Conservation (phyloP, 2,797 vertebrate species). For the Mormyrus hasselquistii region DNA sequence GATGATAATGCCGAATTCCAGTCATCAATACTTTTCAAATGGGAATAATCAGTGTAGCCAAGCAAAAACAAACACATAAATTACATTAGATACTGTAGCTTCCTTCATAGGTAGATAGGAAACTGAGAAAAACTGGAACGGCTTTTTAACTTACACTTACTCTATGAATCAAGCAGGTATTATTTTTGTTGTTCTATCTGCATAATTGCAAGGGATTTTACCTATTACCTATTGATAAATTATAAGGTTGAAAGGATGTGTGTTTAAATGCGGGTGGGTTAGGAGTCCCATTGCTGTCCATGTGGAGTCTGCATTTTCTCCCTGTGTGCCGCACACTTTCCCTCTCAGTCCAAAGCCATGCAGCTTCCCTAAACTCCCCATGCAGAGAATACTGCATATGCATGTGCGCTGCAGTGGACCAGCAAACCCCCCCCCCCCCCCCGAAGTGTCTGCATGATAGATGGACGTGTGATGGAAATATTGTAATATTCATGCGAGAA, state of each 20-base stretch:
- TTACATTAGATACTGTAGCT: not conserved
- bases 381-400: not conserved
- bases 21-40: not conserved
- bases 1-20: not conserved
- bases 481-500: not conserved
- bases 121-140: not conserved
- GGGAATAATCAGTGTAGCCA: not conserved
- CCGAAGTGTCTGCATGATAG: not conserved
- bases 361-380: not conserved
- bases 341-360: not conserved
- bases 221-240: not conserved
- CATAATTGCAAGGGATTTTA: not conserved
- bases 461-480: not conserved
- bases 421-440: too few relatives aligned
- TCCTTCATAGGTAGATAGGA: not conserved
- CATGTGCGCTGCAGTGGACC: not conserved
- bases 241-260: not conserved
- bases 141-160: not conserved
- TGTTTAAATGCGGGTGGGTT: not conserved
- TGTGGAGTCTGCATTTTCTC: not conserved
- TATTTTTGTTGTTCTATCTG: not conserved
- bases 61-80: not conserved
- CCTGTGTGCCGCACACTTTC: not conserved
- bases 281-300: not conserved
- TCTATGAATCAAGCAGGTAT: not conserved